These are phyloP conservation scores for Bos indicus DNA, from an alignment of 2,113 vertebrate species.

Conservation along the genomic window DNA sequence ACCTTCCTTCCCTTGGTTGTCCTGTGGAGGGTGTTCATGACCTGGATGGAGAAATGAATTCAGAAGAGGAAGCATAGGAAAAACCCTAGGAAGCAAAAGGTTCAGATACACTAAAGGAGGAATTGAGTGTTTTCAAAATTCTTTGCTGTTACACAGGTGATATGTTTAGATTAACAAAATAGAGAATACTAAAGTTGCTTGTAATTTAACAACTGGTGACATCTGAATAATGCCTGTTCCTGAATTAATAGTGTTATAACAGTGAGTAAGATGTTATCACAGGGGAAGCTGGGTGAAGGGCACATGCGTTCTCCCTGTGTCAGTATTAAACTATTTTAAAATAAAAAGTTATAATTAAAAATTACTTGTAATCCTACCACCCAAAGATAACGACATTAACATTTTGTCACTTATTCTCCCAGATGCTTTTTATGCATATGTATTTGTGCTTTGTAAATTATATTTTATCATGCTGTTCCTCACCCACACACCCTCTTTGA, in stretches of 20 bases:
- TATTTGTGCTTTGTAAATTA: not conserved
- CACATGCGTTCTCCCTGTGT: fast-evolving
- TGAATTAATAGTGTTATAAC: not conserved
- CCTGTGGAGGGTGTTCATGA: not conserved
- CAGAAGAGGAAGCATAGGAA: not conserved
- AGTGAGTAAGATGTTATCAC: not conserved
- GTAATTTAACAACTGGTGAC: not conserved
- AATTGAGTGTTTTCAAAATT: not conserved
- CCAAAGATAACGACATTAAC: not conserved
- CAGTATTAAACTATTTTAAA: not conserved
- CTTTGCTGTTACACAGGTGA: not conserved
- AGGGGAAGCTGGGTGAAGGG: not conserved
- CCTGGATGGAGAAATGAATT: not conserved
- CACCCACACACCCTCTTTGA: fast-evolving
- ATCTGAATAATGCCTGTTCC: not conserved
- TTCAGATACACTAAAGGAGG: not conserved
- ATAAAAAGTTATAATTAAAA: not conserved
- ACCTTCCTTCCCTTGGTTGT: not conserved
- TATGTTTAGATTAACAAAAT: not conserved
- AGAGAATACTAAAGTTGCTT: not conserved
- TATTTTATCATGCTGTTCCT: not conserved
- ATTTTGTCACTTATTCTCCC: not conserved
- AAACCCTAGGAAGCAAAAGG: not conserved
- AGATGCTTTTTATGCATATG: not conserved
- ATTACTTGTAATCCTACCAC: not conserved